Evolutionary conservation across 2,797 vertebrate species (phyloP).

Genomic region (Paguma larvata): DNA sequence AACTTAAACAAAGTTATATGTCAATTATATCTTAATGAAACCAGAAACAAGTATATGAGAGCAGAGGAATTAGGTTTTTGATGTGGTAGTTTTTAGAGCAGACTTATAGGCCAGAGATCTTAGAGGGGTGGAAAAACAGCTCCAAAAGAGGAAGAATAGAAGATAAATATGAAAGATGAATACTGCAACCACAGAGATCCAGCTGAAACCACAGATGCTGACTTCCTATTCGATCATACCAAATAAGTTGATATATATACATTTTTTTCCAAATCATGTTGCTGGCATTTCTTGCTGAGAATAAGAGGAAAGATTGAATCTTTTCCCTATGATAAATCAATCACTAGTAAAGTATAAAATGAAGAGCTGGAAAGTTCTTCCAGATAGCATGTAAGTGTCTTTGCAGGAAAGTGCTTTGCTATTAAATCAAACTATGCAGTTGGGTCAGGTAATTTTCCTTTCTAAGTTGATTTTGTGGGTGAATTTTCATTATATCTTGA

Average conservation of each 20-base stretch:
- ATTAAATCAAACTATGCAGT: slow-evolving; percentile 62
- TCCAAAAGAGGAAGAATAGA: not conserved
- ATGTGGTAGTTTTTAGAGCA: not conserved
- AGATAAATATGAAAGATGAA: not conserved
- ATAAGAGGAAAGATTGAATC: slow-evolving; percentile 26
- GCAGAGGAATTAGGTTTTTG: not conserved
- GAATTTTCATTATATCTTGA: slow-evolving; percentile 52
- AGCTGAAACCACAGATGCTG: not conserved
- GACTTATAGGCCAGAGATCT: not conserved
- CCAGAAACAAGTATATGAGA: not conserved
- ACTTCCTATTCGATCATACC: slow-evolving; percentile 2
- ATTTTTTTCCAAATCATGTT: not conserved
- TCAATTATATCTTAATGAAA: not conserved
- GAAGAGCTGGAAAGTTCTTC: slow-evolving; percentile 56
- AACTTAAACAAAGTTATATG: not conserved
- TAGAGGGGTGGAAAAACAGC: not conserved
- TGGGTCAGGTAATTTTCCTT: slow-evolving; percentile 54
- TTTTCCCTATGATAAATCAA: slow-evolving; percentile 56
- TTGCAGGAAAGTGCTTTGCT: slow-evolving; percentile 47
- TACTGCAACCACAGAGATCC: not conserved
- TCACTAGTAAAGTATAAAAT: slow-evolving; percentile 48
- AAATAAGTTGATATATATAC: not conserved
- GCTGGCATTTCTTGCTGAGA: slow-evolving; percentile 42
- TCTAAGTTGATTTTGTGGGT: slow-evolving; percentile 58
- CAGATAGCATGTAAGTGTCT: slow-evolving; percentile 49